These are phyloP conservation scores for Cydia amplana DNA, from an alignment of 1,140 invertebrate species.

Conservation along the genomic window DNA sequence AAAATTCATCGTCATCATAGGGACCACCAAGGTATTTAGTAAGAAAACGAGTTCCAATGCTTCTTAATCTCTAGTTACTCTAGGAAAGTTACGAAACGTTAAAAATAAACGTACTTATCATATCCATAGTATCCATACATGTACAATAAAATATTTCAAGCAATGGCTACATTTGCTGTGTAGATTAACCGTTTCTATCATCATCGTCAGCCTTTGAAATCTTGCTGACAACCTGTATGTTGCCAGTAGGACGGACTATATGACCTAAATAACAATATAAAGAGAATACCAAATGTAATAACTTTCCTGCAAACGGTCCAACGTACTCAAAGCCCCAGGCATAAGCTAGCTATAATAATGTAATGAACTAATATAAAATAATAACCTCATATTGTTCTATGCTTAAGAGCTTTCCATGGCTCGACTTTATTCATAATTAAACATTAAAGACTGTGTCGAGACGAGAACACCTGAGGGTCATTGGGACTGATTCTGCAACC, in stretches of 20 bases:
- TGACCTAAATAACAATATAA: constrained; percentile 12
- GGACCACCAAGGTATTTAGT: too few relatives aligned
- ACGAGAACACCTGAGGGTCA: not conserved
- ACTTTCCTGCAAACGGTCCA: not conserved
- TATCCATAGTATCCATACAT: too few relatives aligned
- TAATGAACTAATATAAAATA: constrained; percentile 9
- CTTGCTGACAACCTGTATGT: not conserved
- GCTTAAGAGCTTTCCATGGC: not conserved
- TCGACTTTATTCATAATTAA: constrained; percentile 8
- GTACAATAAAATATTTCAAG: too few relatives aligned
- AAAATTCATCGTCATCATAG: too few relatives aligned
- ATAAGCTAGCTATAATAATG: not conserved
- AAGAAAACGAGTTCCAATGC: too few relatives aligned
- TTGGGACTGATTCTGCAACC: not conserved
- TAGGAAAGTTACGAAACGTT: too few relatives aligned
- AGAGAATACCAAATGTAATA: constrained; percentile 15
- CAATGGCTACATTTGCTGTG: too few relatives aligned
- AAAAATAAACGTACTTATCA: too few relatives aligned
- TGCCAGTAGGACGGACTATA: not conserved
- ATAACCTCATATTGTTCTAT: not conserved
- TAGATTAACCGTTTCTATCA: too few relatives aligned
- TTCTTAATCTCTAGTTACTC: too few relatives aligned
- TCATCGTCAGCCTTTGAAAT: not conserved
- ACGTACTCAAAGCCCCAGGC: not conserved
- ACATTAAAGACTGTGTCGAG: not conserved